phyloP scores from a whole-genome alignment of 2,113 vertebrate genomes.

The Macrotis lagotis region DNA sequence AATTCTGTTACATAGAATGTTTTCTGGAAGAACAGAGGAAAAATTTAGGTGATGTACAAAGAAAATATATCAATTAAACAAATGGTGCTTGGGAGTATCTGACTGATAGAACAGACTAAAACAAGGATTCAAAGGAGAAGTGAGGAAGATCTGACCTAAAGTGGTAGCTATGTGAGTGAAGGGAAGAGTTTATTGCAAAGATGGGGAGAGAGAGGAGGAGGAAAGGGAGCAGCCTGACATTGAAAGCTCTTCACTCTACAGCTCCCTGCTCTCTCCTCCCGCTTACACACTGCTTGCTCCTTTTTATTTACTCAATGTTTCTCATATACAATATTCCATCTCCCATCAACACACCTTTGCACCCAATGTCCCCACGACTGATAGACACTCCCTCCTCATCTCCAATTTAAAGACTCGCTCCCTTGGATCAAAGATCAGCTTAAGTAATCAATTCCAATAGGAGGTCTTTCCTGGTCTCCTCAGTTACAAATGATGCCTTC shows the following conservation, averaged over 20 bases:
- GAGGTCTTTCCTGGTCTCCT: not conserved
- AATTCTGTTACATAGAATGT: no score
- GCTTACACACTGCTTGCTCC: not conserved
- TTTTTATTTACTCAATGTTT: not conserved
- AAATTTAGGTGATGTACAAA: not conserved
- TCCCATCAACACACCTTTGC: not conserved
- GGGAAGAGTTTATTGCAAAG: not conserved
- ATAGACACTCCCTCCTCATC: not conserved
- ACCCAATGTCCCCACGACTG: not conserved
- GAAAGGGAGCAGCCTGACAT: not conserved
- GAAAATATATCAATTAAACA: not conserved
- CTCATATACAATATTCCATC: not conserved
- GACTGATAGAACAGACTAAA: not conserved
- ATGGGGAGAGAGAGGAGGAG: not conserved
- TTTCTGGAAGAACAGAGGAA: not conserved
- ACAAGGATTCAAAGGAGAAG: not conserved
- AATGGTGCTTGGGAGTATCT: not conserved
- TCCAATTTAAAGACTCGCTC: not conserved
- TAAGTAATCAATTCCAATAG: not conserved
- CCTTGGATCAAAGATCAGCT: not conserved
- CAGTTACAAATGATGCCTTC: not conserved
- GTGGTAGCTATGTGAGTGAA: not conserved
- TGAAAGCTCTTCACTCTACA: not conserved
- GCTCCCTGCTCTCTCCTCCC: not conserved
- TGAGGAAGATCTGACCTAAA: not conserved